Evolutionary conservation across 2,888 invertebrate species (phyloP).

Genomic region (Drosophila kuntzei): DNA sequence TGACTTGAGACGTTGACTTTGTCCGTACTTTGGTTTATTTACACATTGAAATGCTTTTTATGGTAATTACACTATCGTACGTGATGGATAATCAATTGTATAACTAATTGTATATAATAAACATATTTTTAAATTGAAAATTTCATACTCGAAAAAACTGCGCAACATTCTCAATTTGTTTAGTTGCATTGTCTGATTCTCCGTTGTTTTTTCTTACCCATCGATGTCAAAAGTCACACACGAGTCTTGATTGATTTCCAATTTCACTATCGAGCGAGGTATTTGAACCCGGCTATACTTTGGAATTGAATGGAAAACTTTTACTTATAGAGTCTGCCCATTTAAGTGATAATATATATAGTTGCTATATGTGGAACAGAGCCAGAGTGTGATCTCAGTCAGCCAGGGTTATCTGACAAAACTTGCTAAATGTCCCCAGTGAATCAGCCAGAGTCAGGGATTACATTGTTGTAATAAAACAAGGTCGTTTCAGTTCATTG

Average conservation of each 20-base stretch:
- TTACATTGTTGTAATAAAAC: conserved; percentile 7
- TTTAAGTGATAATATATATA: conserved; percentile 6
- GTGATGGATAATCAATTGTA: conserved; percentile 8
- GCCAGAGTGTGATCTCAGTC: conserved; percentile 3
- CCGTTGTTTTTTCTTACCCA: not conserved
- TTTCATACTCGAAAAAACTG: conserved; percentile 1
- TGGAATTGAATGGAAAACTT: conserved; percentile 37
- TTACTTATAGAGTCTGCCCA: not conserved
- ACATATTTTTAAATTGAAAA: not conserved
- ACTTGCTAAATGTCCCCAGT: conserved; percentile 13
- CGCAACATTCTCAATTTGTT: conserved; percentile 7
- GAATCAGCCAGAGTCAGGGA: conserved; percentile 31
- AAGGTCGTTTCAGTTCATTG: conserved; percentile 36
- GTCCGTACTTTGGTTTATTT: conserved; percentile 21
- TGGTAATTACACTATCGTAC: conserved; percentile 12
- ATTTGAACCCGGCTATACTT: conserved; percentile 41
- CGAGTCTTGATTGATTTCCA: conserved; percentile 28
- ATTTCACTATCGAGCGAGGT: conserved; percentile 17
- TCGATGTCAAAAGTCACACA: conserved; percentile 41
- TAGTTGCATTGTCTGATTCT: not conserved
- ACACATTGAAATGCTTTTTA: conserved; percentile 11
- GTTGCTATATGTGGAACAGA: conserved; percentile 23
- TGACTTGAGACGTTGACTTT: conserved; percentile 28
- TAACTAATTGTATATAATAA: not conserved
- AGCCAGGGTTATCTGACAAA: conserved; percentile 23